Base-by-base conservation (phyloP, 2,888 invertebrate genomes). In the Dastarcus helophoroides region DNA sequence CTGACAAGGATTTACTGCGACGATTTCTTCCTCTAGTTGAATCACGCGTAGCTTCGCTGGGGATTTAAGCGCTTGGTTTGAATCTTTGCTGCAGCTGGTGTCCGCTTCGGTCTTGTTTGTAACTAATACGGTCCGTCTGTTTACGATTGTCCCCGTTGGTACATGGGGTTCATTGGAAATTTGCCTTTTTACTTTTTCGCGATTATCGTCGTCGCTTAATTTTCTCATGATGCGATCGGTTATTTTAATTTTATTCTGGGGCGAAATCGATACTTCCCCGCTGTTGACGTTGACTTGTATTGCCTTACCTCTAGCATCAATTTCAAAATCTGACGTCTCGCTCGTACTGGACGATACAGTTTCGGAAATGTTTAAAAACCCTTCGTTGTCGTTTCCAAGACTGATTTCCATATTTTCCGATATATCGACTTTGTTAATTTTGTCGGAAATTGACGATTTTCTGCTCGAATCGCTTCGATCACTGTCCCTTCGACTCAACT, bases 141-240 rank as follows among this genome's bases (percentile, higher is more conserved):
- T n/a, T n/a, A n/a, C n/a, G n/a, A n/a, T n/a, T n/a, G n/a, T n/a
- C n/a, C n/a, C n/a, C n/a, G n/a, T n/a, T n/a, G n/a, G n/a, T n/a
- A n/a, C n/a, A n/a, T n/a, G n/a, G n/a, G n/a, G n/a, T n/a, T n/a
- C n/a, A n/a, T n/a, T n/a, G n/a, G n/a, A n/a, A 11, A 31, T 31
- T 14, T 15, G 14, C 21, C 14, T 28, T 16, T 35, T 27, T 3
- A 24, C 28, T 4, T 26, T 26, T n/a, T 32, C 14, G 17, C 19
- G 11, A 22, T n/a, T n/a, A n/a, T n/a, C 38, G 10, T 29, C 36
- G 35, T 52, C 52, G 5, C 46, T 45, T 12, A 60, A 38, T 31
- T 53, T 52, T 31, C 55, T 54, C 29, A 60, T 60, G 4, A 60
- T 41, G 31, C 47, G 47, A 32, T 60, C 58, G 7, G 53, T 43